Evolutionary conservation across 2,797 vertebrate species (phyloP), one percentile per base, ranked within the genome.

Genomic region (Synanceia verrucosa): DNA sequence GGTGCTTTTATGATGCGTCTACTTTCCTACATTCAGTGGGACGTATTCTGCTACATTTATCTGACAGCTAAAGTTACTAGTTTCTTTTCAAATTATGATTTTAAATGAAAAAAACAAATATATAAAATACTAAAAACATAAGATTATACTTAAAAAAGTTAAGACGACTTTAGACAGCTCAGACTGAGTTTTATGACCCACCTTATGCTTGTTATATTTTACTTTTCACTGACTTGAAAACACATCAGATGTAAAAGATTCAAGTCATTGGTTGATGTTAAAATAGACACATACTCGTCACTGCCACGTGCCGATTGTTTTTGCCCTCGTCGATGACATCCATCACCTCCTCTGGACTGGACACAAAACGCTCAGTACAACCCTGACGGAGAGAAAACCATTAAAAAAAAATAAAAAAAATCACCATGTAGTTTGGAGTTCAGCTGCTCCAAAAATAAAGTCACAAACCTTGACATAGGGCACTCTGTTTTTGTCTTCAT

Each of bases 281-380:
- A 29, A 34, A 8, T 9, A 24, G 55, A 53, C 9, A 86, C 96
- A 73, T 90, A 98, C 97, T 98, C 6, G 97, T 98, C 34, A 98
- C 97, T 0, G 97, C 96, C 57, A 98, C 97, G 0, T 97, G 97
- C 5, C 97, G 91, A 76, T 98, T 98, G 26, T 95, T 93, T 87
- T 98, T 98, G 10, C 97, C 97, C 58, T 97, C 97, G 9, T 98
- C 96, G 10, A 98, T 98, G 47, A 98, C 96, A n/a, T 97, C 96
- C 96, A 98, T 94, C 70, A 98, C 95, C 66, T 98, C 97, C 61
- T 98, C 96, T 0, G 96, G 96, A 82, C 96, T 97, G 59, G 96
- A 98, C 24, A 98, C 97, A 55, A 98, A 98, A 1, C 97, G 91
- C 79, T 98, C 97, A 0, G 97, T 98, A 24, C 97, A 97, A 1